Conservation (phyloP, 1,140 invertebrate genomes). For the Brachionus paranguensis region DNA sequence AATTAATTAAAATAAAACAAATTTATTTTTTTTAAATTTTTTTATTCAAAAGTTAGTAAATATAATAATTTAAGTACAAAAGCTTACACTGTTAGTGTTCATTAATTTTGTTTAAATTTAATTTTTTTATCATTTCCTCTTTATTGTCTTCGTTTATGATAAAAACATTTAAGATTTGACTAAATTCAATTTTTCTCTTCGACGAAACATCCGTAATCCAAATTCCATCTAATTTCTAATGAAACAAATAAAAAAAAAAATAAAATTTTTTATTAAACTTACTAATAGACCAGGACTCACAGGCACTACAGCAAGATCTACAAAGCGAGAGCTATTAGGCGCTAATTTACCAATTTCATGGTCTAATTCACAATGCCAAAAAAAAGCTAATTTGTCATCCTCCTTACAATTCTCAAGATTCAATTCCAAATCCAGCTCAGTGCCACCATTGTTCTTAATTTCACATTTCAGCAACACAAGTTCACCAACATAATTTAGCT, state of each 20-base stretch:
- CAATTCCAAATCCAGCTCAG: constrained; percentile 6
- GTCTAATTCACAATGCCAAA: background rate
- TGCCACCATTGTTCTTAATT: background rate
- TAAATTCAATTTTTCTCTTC: background rate
- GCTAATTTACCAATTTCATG: background rate
- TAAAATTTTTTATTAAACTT: background rate
- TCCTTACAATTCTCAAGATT: background rate
- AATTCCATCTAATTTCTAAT: constrained; percentile 8
- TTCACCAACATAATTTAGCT: background rate
- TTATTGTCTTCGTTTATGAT: background rate
- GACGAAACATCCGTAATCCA: background rate
- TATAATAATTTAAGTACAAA: background rate
- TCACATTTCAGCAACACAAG: background rate
- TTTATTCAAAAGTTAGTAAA: background rate
- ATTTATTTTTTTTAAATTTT: background rate
- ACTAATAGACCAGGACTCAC: background rate
- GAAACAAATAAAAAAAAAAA: background rate
- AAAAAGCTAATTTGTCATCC: background rate
- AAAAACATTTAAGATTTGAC: background rate
- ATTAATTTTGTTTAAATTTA: background rate
- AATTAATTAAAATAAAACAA: too few relatives aligned
- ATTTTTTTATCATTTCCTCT: background rate
- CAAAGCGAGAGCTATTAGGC: background rate
- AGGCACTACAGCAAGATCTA: background rate
- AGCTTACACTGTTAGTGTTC: background rate